Percentiles rank a stretch among this genome's conserved stretches.
Conservation (phyloP, 2,113 vertebrate species). For the Chrysochloris asiatica region DNA sequence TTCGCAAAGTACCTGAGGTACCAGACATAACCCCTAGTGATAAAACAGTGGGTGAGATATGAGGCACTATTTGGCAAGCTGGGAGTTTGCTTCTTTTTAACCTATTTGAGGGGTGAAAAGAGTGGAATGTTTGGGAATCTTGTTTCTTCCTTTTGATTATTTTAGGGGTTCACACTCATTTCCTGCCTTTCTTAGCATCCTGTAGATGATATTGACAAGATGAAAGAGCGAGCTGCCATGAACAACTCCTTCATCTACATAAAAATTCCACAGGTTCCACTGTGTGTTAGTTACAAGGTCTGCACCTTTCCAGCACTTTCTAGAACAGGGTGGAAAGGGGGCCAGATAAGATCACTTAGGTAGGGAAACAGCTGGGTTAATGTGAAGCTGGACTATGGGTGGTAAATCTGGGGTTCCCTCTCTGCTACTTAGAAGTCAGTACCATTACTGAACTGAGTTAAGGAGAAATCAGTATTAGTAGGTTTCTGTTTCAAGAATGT, state of each 20-base stretch:
- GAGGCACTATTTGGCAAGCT: background rate
- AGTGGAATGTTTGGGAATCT: background rate
- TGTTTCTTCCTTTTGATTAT: constrained; percentile 7
- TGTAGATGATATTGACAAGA: constrained; percentile 99
- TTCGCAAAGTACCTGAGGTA: constrained; percentile 97
- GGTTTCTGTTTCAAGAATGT: background rate
- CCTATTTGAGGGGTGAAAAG: background rate
- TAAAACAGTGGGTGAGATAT: background rate
- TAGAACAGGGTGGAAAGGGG: background rate
- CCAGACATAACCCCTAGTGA: background rate
- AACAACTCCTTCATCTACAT: constrained; percentile 99
- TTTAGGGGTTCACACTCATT: background rate
- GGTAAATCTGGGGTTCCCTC: background rate
- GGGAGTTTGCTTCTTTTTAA: background rate
- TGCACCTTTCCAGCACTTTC: constrained; percentile 29
- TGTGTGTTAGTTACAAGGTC: constrained; percentile 99
- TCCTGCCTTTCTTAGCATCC: constrained; percentile 87
- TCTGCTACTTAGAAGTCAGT: background rate
- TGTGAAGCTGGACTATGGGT: background rate
- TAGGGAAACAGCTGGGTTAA: background rate
- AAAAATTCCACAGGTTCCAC: constrained; percentile 98
- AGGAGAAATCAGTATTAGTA: constrained; percentile 13
- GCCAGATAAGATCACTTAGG: background rate
- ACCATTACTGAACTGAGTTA: background rate
- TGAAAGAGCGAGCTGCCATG: constrained; percentile 99